phyloP scores from a whole-genome alignment of 2,888 invertebrate genomes.

The Caenorhabditis becei region DNA sequence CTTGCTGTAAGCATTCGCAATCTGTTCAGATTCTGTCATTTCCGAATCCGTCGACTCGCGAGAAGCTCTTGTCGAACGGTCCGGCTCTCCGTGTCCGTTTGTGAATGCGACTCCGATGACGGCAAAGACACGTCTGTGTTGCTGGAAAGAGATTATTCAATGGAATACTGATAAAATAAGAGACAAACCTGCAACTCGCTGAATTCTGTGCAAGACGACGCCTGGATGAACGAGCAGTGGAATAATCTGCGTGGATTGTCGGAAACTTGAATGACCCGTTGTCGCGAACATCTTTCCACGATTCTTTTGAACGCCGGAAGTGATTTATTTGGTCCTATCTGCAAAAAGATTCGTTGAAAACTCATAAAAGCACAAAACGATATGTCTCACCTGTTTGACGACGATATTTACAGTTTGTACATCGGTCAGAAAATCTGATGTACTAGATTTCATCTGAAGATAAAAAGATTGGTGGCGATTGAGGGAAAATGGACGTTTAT shows the following conservation, averaged over 20 bases:
- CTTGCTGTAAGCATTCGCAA: constrained; percentile 50
- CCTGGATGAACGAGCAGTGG: constrained; percentile 73
- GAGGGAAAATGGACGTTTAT: constrained; percentile 5
- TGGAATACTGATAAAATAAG: neutral
- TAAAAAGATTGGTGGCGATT: constrained; percentile 17
- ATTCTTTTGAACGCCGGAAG: constrained; percentile 67
- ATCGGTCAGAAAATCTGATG: constrained; percentile 64
- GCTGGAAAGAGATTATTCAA: constrained; percentile 57
- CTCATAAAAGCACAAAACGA: neutral
- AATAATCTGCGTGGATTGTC: constrained; percentile 76
- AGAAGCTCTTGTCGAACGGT: constrained; percentile 31
- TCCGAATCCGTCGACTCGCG: constrained; percentile 49
- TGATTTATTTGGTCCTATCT: constrained; percentile 64
- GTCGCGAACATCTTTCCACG: constrained; percentile 69
- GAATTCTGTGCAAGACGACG: constrained; percentile 71
- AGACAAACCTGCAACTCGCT: constrained; percentile 76
- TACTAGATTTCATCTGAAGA: constrained; percentile 64
- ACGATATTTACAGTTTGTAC: constrained; percentile 64
- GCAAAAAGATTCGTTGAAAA: constrained; percentile 3
- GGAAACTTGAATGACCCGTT: constrained; percentile 72
- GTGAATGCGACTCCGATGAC: constrained; percentile 76
- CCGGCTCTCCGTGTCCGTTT: constrained; percentile 42
- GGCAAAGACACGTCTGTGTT: constrained; percentile 77
- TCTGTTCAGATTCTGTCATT: constrained; percentile 43
- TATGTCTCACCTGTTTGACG: constrained; percentile 55